Conservation (phyloP, 2,888 invertebrate species). For the Osedax frankpressi region DNA sequence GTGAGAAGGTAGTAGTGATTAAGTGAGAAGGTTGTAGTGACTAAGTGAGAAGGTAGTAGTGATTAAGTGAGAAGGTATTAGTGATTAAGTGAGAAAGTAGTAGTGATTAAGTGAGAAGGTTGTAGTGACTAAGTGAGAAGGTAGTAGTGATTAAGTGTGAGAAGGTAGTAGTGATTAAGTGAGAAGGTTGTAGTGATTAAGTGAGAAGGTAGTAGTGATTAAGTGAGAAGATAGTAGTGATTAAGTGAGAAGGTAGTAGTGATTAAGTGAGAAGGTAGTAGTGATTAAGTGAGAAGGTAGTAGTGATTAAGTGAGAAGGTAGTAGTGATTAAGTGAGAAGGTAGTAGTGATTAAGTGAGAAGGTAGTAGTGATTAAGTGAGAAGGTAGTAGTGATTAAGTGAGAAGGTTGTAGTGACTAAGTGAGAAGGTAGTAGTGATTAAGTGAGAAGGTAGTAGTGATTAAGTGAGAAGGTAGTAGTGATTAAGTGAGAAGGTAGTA, state of each 20-base stretch:
- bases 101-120: constrained; percentile 27
- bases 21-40: neutral
- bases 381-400: no score
- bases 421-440: neutral
- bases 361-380: neutral
- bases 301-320: neutral
- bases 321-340: neutral
- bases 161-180: neutral
- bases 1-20: neutral
- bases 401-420: neutral
- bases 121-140: no score
- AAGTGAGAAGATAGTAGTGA: neutral
- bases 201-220: neutral
- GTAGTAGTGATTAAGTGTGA: neutral
- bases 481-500: neutral
- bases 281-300: neutral
- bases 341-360: neutral
- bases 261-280: no score
- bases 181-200: neutral
- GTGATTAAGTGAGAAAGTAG: neutral
- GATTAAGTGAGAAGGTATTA: neutral
- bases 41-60: neutral
- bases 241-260: no score
- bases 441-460: neutral
- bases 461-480: neutral